Base-by-base conservation (phyloP, 2,888 invertebrate genomes). In the Aphodius sticticus region DNA sequence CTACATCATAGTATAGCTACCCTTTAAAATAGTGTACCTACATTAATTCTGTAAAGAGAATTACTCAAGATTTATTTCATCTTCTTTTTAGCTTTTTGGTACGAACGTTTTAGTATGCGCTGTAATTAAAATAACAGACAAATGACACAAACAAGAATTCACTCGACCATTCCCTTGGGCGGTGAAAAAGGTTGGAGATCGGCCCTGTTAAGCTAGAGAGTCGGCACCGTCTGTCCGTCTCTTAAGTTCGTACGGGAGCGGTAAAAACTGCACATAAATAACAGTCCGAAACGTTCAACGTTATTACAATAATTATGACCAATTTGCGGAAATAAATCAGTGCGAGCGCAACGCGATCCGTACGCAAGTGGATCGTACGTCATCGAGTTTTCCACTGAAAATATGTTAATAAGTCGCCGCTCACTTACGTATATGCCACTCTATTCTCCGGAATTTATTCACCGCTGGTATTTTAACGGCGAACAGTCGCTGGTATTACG, bases 251-350 rank as follows among this genome's bases (percentile, higher is more conserved):
- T 71, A 26, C 26, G 75, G 36, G 38, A 76, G 72, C 76, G 12
- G 12, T 36, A 74, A 74, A 74, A 74, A 37, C 1, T 35, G 9
- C 74, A n/a, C 79, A 81, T 81, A 81, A 82, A 82, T 82, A 80
- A 81, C 69, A 69, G 76, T 74, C 78, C 82, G 82, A 80, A 81
- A 77, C 82, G 81, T 76, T 79, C 77, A 76, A 70, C 79, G 83
- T 85, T 85, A 85, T 84, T 79, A 83, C 84, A 81, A 82, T 85
- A 84, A 85, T 85, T 85, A 85, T 79, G 82, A 82, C 81, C 82
- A 84, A 84, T 85, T 85, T 84, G 83, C 83, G 81, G 80, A 84
- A 82, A 83, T 82, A 83, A 83, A 83, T 82, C 81, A 82, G 80
- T 36, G 75, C 26, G 15, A 69, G 71, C 26, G 75, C n/a, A 16